Evolutionary conservation across 2,113 vertebrate genomes (phyloP).

Genomic region (Pseudorasbora parva): DNA sequence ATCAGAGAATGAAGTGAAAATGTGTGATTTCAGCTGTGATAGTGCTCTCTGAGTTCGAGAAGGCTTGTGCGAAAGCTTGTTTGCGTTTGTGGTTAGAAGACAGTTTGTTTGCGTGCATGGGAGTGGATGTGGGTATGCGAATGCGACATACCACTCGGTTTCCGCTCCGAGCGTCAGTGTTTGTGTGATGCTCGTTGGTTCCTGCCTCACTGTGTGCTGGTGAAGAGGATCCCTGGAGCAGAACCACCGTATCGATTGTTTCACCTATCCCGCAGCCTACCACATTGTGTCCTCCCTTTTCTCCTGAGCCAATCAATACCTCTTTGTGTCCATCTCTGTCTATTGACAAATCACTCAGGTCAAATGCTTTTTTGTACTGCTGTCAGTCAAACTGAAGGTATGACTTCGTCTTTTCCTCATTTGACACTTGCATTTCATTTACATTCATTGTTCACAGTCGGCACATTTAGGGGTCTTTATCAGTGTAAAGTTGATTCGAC

Average conservation of each 20-base stretch:
- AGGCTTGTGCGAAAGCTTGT: background rate
- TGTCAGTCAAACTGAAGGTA: slow-evolving; percentile 75
- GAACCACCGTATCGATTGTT: slow-evolving; percentile 78
- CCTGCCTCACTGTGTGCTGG: slow-evolving; percentile 72
- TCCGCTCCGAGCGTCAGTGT: slow-evolving; percentile 66
- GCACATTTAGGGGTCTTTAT: slow-evolving; percentile 23
- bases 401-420: slow-evolving; percentile 60
- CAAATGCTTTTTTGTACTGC: slow-evolving; percentile 69
- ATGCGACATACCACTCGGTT: background rate
- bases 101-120: slow-evolving; percentile 11
- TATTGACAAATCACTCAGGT: slow-evolving; percentile 78
- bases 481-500: slow-evolving; percentile 3
- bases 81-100: slow-evolving; percentile 21
- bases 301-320: slow-evolving; percentile 75
- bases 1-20: slow-evolving; percentile 1
- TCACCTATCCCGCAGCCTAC: slow-evolving; percentile 69
- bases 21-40: background rate
- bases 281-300: slow-evolving; percentile 72
- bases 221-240: slow-evolving; percentile 72
- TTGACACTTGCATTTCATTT: slow-evolving; percentile 39
- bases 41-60: background rate
- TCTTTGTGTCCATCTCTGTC: slow-evolving; percentile 77
- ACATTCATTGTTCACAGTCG: background rate
- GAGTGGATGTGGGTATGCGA: slow-evolving; percentile 32
- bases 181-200: slow-evolving; percentile 71